phyloP scores from a whole-genome alignment of 2,797 vertebrate genomes.

The Eremophila alpestris region DNA sequence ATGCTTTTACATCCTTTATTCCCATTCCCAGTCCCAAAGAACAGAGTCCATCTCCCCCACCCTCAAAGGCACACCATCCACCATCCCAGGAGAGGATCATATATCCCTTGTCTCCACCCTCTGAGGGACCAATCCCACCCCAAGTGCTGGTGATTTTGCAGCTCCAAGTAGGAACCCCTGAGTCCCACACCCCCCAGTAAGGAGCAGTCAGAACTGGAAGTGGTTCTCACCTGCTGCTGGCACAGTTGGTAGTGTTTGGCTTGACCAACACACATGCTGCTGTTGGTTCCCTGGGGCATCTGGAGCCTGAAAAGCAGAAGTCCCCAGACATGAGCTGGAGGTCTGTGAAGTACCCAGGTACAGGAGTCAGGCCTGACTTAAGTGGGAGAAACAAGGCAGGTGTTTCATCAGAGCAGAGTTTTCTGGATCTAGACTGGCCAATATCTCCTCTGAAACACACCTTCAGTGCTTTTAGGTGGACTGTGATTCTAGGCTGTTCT shows the following conservation, averaged over 20 bases:
- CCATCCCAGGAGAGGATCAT: background rate
- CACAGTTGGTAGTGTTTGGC: slow-evolving; percentile 87
- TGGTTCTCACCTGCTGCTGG: slow-evolving; percentile 81
- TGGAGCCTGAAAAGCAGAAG: slow-evolving; percentile 76
- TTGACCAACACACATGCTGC: slow-evolving; percentile 80
- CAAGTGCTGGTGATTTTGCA: background rate
- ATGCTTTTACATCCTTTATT: background rate
- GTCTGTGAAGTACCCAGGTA: background rate
- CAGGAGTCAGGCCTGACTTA: background rate
- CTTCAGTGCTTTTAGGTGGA: background rate
- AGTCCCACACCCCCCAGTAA: background rate
- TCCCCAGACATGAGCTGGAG: background rate
- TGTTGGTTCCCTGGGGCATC: slow-evolving; percentile 80
- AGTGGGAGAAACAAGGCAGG: background rate
- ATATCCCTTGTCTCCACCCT: background rate
- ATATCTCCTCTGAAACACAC: background rate
- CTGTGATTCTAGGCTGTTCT: background rate
- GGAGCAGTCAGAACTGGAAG: background rate
- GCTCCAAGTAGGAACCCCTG: background rate
- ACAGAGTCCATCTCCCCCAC: background rate
- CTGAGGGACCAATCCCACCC: background rate
- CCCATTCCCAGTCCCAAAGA: background rate
- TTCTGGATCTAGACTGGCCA: background rate
- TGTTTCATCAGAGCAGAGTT: background rate
- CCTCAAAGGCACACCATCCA: background rate